These are phyloP conservation scores for Glaucomys volans DNA, from an alignment of 2,113 vertebrate species.

Conservation along the genomic window DNA sequence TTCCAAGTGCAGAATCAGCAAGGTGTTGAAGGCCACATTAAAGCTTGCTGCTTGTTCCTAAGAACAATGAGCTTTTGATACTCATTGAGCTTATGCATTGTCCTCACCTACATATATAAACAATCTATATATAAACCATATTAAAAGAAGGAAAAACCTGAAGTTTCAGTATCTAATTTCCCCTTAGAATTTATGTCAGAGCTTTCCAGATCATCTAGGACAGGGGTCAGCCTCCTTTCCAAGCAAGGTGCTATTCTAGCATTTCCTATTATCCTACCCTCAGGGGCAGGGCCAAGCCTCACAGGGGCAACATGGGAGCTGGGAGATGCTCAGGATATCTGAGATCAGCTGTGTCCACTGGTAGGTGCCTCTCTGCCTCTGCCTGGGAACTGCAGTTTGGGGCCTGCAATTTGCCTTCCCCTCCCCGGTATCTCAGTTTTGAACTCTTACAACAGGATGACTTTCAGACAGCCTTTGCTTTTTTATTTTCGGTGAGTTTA, in stretches of 20 bases:
- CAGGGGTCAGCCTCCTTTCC: neutral
- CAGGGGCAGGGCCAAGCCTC: neutral
- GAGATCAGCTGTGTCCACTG: neutral
- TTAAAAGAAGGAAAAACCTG: neutral
- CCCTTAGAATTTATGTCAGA: neutral
- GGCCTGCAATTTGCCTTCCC: neutral
- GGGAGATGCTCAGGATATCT: neutral
- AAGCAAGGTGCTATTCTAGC: neutral
- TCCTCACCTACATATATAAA: neutral
- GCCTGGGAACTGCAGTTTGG: neutral
- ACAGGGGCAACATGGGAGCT: neutral
- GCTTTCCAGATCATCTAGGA: neutral
- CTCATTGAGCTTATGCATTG: neutral
- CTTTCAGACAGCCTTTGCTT: neutral
- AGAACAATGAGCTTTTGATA: neutral
- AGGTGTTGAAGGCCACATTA: neutral
- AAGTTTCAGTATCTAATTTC: neutral
- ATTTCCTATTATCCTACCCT: neutral
- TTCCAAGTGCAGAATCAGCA: neutral
- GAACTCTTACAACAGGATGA: neutral
- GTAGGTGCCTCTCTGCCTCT: neutral
- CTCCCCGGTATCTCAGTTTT: neutral
- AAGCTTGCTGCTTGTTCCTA: neutral
- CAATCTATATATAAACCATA: neutral
- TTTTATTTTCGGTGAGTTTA: slow-evolving; percentile 51